A percentile compares a stretch with the other conserved stretches of the same genome.
phyloP scores from a whole-genome alignment of 2,888 invertebrate species.

The Spodoptera picta region DNA sequence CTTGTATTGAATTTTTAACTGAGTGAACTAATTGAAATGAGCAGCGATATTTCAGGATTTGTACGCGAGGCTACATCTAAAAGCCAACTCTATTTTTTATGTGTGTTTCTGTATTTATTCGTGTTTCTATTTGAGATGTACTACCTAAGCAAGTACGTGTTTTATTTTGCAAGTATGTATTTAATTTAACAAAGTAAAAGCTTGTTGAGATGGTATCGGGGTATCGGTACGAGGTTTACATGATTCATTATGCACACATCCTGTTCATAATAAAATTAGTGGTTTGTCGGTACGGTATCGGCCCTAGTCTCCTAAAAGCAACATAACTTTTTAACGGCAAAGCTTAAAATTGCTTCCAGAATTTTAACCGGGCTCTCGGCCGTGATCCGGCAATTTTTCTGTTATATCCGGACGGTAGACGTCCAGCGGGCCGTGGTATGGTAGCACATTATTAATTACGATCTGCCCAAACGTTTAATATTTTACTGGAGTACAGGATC shows the following conservation, averaged over 20 bases:
- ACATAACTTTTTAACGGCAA: slow-evolving; percentile 66
- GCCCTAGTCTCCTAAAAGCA: slow-evolving; percentile 66
- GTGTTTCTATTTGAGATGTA: slow-evolving; percentile 22
- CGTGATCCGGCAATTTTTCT: slow-evolving; percentile 84
- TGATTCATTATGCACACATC: slow-evolving; percentile 43
- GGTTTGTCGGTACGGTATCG: slow-evolving; percentile 62
- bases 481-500: slow-evolving; percentile 82
- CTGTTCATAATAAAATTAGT: slow-evolving; percentile 64
- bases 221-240: slow-evolving; percentile 26
- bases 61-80: slow-evolving; percentile 52
- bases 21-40: slow-evolving; percentile 59
- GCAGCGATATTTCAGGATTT: slow-evolving; percentile 59
- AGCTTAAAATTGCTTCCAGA: slow-evolving; percentile 74
- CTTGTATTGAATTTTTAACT: slow-evolving; percentile 48
- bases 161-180: slow-evolving; percentile 15
- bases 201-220: slow-evolving; percentile 4
- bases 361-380: slow-evolving; percentile 72
- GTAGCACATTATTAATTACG: slow-evolving; percentile 85
- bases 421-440: slow-evolving; percentile 68
- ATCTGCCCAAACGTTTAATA: slow-evolving; percentile 82
- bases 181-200: neutral
- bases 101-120: slow-evolving; percentile 39
- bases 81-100: slow-evolving; percentile 59
- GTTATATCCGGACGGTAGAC: slow-evolving; percentile 78
- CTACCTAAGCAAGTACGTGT: neutral